These are phyloP conservation scores for Galaxea fascicularis DNA, from an alignment of 92 coral and sea anemone genomes.

Conservation along the genomic window DNA sequence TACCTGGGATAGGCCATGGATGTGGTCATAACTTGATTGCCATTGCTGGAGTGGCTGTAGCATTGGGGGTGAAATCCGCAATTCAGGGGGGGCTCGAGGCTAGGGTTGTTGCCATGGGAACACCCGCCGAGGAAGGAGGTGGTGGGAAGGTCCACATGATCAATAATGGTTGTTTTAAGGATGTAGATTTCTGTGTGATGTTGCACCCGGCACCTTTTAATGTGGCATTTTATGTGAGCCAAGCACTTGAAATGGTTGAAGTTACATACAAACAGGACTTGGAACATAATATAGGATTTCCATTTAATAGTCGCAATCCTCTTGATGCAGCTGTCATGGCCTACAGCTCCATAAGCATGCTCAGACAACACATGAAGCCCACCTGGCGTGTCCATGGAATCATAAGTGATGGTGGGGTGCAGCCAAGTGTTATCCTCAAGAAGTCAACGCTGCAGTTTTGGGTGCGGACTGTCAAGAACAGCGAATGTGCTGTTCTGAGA, in stretches of 20 bases:
- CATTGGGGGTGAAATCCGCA: slow-evolving; percentile 61
- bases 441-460: slow-evolving; percentile 74
- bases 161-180: slow-evolving; percentile 79
- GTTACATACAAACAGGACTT: slow-evolving; percentile 79
- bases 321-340: slow-evolving; percentile 96
- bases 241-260: slow-evolving; percentile 59
- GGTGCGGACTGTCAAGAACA: slow-evolving; percentile 73
- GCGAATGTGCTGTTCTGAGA: slow-evolving; percentile 66
- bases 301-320: slow-evolving; percentile 82
- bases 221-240: slow-evolving; percentile 81
- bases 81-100: slow-evolving; percentile 54
- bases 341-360: slow-evolving; percentile 81
- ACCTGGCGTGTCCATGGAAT: slow-evolving; percentile 94
- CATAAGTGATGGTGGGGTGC: slow-evolving; percentile 88
- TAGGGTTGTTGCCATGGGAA: slow-evolving; percentile 80
- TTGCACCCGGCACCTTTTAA: slow-evolving; percentile 89
- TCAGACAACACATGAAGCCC: slow-evolving; percentile 95
- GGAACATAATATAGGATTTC: slow-evolving; percentile 77
- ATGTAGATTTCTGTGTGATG: slow-evolving; percentile 88
- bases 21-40: slow-evolving; percentile 97
- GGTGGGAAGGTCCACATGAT: slow-evolving; percentile 92
- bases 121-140: slow-evolving; percentile 94
- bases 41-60: slow-evolving; percentile 74
- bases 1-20: slow-evolving; percentile 92
- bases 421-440: slow-evolving; percentile 83